Conservation (phyloP, 2,888 invertebrate species). For the Limnephilus marmoratus region DNA sequence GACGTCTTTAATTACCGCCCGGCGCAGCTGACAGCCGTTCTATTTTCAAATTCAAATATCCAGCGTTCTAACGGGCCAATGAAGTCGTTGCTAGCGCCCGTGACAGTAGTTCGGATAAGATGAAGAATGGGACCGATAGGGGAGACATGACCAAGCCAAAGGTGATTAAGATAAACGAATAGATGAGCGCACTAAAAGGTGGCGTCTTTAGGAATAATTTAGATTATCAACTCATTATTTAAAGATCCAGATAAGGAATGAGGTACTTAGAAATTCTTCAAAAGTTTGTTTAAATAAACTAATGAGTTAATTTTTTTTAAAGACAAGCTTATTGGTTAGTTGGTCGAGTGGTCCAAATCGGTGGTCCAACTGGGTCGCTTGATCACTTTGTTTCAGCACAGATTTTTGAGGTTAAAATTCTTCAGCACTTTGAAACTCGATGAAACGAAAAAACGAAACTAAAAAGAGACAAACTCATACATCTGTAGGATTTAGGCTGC, state of each 20-base stretch:
- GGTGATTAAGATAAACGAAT: not conserved
- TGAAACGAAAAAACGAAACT: too few relatives aligned
- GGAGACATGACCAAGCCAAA: not conserved
- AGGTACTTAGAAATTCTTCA: not conserved
- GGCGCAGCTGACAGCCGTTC: not conserved
- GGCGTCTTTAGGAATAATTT: not conserved
- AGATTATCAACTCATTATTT: not conserved
- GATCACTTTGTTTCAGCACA: too few relatives aligned
- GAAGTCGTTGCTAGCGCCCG: not conserved
- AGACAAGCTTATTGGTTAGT: too few relatives aligned
- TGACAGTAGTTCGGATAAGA: conserved; percentile 2
- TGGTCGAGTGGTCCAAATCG: too few relatives aligned
- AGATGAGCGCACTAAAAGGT: not conserved
- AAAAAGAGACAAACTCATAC: too few relatives aligned
- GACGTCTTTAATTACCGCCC: not conserved
- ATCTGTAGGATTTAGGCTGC: too few relatives aligned
- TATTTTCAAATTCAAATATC: not conserved
- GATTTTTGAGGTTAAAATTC: too few relatives aligned
- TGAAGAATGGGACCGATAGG: not conserved
- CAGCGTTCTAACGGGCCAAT: not conserved
- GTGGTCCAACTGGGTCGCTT: too few relatives aligned
- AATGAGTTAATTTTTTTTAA: not conserved
- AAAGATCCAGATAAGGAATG: not conserved
- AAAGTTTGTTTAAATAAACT: not conserved
- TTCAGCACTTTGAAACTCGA: too few relatives aligned